Conservation (phyloP, 1,140 invertebrate species). For the Psix sp. region DNA sequence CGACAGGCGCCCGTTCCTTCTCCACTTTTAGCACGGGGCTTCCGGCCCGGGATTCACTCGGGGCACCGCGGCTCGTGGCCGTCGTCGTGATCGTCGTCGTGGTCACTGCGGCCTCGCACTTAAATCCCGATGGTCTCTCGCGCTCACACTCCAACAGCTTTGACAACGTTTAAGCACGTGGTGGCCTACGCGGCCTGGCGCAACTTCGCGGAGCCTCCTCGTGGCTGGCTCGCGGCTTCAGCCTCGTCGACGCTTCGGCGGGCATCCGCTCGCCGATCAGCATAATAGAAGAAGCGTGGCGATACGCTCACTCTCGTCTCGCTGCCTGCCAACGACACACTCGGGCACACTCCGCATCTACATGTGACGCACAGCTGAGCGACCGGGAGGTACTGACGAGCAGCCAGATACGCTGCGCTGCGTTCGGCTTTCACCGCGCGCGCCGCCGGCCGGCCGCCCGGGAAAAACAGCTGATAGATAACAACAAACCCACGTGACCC, state of each 20-base stretch:
- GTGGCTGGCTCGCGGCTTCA: constrained; percentile 49
- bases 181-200: constrained; percentile 66
- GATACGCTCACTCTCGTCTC: background rate
- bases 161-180: constrained; percentile 40
- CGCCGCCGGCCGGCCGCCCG: constrained; percentile 68
- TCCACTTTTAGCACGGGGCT: constrained; percentile 39
- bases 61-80: background rate
- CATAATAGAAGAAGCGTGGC: constrained; percentile 29
- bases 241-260: constrained; percentile 8
- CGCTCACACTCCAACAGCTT: background rate
- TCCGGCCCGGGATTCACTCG: background rate
- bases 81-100: no score
- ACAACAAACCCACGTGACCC: constrained; percentile 80
- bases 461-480: constrained; percentile 80
- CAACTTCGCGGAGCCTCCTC: constrained; percentile 32
- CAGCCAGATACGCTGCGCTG: constrained; percentile 14
- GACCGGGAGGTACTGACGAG: constrained; percentile 71
- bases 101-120: background rate
- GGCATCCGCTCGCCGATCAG: constrained; percentile 26
- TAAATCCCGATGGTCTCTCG: background rate
- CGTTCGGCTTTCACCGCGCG: constrained; percentile 66
- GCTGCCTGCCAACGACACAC: background rate
- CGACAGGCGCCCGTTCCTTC: constrained; percentile 45
- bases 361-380: constrained; percentile 75
- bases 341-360: constrained; percentile 17